A percentile compares a stretch with the other conserved stretches of the same genome.
These are phyloP conservation scores for Drosophila neotestacea DNA, from an alignment of 2,888 invertebrate species.

Conservation along the genomic window DNA sequence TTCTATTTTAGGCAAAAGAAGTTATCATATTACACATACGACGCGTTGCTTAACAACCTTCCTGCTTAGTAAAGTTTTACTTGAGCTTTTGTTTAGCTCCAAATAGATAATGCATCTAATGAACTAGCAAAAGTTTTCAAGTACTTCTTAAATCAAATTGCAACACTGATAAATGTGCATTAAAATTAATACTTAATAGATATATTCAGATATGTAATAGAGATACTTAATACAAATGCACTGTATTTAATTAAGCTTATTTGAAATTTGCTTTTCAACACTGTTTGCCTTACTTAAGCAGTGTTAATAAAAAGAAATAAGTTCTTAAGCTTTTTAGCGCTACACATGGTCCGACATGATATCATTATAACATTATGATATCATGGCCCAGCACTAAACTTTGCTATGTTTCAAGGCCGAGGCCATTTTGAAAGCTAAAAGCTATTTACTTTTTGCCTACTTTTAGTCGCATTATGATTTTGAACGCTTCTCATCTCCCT, in stretches of 20 bases:
- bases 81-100: no score
- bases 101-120: no score
- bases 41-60: neutral
- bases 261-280: neutral
- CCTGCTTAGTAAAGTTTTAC: no score
- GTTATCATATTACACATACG: conserved; percentile 10
- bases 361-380: conserved; percentile 18
- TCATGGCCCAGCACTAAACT: conserved; percentile 13
- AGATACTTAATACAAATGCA: no score
- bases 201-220: neutral
- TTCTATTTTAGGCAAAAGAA: neutral
- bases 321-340: neutral
- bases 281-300: neutral
- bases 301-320: neutral
- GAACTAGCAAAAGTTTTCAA: no score
- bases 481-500: conserved; percentile 14
- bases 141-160: no score
- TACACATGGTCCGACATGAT: conserved; percentile 6
- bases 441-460: conserved; percentile 37
- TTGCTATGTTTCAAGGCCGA: conserved; percentile 28
- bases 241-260: neutral
- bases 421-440: conserved; percentile 7
- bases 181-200: neutral
- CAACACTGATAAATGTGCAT: neutral
- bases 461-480: conserved; percentile 48